Evolutionary conservation across 2,113 vertebrate genomes (phyloP), one percentile per base, ranked within the genome.

Genomic region (Lepus americanus): DNA sequence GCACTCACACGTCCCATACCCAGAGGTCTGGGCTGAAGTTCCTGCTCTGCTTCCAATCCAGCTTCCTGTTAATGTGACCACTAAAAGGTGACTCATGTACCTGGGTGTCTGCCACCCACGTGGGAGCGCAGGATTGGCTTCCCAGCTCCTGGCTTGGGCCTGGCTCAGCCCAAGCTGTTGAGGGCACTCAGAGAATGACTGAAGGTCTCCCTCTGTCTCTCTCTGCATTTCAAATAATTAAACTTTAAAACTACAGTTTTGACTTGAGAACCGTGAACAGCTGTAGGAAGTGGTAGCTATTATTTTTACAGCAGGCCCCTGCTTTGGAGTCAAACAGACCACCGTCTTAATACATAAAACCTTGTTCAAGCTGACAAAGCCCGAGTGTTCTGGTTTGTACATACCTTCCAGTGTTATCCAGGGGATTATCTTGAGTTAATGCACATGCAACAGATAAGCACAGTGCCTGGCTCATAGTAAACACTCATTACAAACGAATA

Each of bases 401-500:
- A 87, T 91, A 94, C 83, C 72, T 93, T 84, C 27, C 80, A 59
- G 53, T 12, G 29, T 81, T 70, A 66, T 63, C 72, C 55, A 13
- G 20, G n/a, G 25, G 69, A 90, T 84, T 76, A 87, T 16, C 19
- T 16, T 49, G 49, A 74, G n/a, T 91, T 84, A 95, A 92, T 4
- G 51, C 69, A 85, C 3, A 80, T 1, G 86, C 69, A 87, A 69
- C 0, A 61, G 20, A 66, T 80, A 95, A 39, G 22, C n/a, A 67
- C 55, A 78, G 83, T 44, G 76, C 39, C 78, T 74, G 74, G 51
- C 79, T 78, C 86, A 90, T 19, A 90, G n/a, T 69, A 84, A 92
- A 90, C 69, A 61, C 25, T 81, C 81, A 22, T 67, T 31, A 63
- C 9, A 55, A 90, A 51, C 78, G 5, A 64, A 63, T 25, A 73